Base-by-base conservation (phyloP, 2,113 vertebrate genomes). In the Calidris pugnax region DNA sequence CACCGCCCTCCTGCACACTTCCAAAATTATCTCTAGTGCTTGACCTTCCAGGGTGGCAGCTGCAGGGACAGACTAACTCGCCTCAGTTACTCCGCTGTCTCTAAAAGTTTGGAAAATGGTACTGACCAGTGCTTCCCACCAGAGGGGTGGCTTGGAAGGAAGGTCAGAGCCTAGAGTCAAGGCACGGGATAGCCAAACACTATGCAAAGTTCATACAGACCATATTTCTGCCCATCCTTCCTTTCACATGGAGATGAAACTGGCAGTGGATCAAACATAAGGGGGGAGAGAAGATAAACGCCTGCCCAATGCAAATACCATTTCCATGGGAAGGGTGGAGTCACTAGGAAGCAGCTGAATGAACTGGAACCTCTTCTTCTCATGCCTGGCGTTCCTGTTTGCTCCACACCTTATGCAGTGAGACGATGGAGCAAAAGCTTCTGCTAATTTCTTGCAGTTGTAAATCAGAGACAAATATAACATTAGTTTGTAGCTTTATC, bases 251-350 rank as follows among this genome's bases (percentile, higher is more conserved):
- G 57, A 93, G 87, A 75, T 43, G 69, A 51, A 89, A 59, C 62
- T 87, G 81, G 91, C 87, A 64, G 33, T 2, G 19, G 14, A 85
- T 48, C 89, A 89, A 64, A 68, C 12, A 1, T 3, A 20, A 56
- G 68, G 48, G 37, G 27, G 74, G 50, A 33, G 51, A 50, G 51
- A 91, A 93, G 74, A 95, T 18, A 85, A 95, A 88, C 18, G 85
- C 67, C 71, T 64, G 73, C 37, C 81, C 3, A 2, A 55, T 7
- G 85, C 35, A 75, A 94, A 67, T 15, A 37, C 35, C 45, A 51
- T 43, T 91, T 91, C 73, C 66, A 62, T 5, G 64, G 95, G 84
- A 95, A 94, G 93, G 93, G 94, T 87, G 91, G 94, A 87, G 87
- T 41, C n/a, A 7, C 26, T 28, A 84, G 85, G 91, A 96, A 95